Evolutionary conservation across 2,888 invertebrate genomes (phyloP), one percentile per base, ranked within the genome.

Genomic region (Drosophila atripex): DNA sequence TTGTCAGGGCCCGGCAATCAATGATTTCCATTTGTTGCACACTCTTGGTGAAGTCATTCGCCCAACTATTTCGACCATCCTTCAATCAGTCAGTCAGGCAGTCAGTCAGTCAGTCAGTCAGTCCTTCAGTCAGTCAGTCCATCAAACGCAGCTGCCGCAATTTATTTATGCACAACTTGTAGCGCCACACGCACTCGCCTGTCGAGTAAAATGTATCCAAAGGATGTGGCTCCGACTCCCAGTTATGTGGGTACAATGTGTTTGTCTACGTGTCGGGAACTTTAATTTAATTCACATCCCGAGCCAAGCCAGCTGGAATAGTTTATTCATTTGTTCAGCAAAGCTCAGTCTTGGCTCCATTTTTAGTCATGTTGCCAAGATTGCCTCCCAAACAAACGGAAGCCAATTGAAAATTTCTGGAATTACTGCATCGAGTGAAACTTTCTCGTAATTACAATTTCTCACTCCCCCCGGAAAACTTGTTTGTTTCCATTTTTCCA

Each of bases 111-210:
- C 60, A 54, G 23, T 59, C 59, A 51, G 38, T 14, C 69, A 51
- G 46, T 68, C 28, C 46, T 50, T 38, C 52, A 57, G 43, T 54
- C 51, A 51, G 25, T 59, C 56, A 56, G 57, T 61, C 54, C 60
- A 70, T 72, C 72, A 73, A 54, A 46, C 73, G 55, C 72, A 72
- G 72, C 73, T 73, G 72, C 55, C 68, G 46, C 73, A 73, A 72
- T 73, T 69, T 61, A 76, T 71, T 54, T 52, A 71, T 76, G 69
- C 71, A 72, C 63, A 70, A 61, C 60, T 63, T 78, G 78, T 71
- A 73, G 73, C 56, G 16, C 60, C 60, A 49, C 60, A 61, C 60
- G 60, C 60, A 60, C 58, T 18, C 41, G 43, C 50, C 50, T 32
- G 46, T 32, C 50, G 57, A 57, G 47, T 38, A 53, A 65, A 71